These are phyloP conservation scores for Orgyia antiqua DNA, from an alignment of 2,888 invertebrate species.

Conservation along the genomic window DNA sequence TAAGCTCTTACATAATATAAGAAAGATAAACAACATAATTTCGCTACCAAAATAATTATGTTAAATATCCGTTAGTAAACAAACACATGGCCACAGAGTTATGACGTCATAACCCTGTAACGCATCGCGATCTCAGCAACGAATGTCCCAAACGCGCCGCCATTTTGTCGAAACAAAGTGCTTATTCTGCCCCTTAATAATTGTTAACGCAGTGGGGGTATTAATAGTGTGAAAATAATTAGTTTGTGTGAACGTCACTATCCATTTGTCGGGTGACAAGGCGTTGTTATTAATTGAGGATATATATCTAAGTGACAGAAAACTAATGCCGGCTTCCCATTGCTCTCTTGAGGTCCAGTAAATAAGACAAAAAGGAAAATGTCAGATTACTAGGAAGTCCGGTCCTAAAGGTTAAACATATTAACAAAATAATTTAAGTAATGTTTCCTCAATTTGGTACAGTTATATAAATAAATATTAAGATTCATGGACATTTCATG, in stretches of 20 bases:
- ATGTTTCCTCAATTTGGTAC: too few species aligned
- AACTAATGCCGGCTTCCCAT: too few species aligned
- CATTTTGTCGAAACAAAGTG: slow-evolving; percentile 25
- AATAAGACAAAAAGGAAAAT: too few species aligned
- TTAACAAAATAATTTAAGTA: too few species aligned
- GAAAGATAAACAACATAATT: neutral
- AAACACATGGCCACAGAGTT: slow-evolving; percentile 9
- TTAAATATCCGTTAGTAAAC: slow-evolving; percentile 2
- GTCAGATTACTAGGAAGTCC: too few species aligned
- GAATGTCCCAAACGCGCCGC: slow-evolving; percentile 29
- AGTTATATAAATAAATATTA: too few species aligned
- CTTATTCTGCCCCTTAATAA: slow-evolving; percentile 10
- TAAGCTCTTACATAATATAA: too few species aligned
- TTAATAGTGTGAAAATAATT: slow-evolving; percentile 6
- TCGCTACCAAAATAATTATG: neutral
- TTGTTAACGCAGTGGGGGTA: slow-evolving; percentile 7
- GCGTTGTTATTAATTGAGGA: too few species aligned
- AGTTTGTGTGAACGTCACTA: neutral
- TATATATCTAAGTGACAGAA: too few species aligned
- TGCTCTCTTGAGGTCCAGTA: too few species aligned
- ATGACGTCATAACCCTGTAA: slow-evolving; percentile 25
- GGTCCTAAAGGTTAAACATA: too few species aligned
- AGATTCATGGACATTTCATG: too few species aligned
- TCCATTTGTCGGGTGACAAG: neutral
- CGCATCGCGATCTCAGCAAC: slow-evolving; percentile 21